Percentiles rank a stretch among this genome's conserved stretches.
Conservation (phyloP, 2,888 invertebrate species). For the Peribatodes rhomboidaria region DNA sequence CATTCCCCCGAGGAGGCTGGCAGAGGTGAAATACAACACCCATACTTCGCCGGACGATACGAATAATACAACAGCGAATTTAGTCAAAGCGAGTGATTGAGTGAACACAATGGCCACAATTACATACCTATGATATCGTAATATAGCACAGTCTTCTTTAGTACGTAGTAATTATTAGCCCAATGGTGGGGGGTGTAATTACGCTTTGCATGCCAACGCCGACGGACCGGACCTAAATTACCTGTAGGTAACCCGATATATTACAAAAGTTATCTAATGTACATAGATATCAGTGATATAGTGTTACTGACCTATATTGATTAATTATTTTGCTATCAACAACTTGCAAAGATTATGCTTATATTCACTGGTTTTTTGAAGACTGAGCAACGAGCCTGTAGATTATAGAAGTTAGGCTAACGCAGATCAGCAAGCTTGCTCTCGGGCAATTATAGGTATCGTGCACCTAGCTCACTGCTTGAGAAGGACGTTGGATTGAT, state of each 20-base stretch:
- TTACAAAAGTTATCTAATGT: constrained; percentile 2
- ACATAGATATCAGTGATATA: constrained; percentile 2
- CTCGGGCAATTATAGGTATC: no score
- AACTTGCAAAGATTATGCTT: constrained; percentile 1
- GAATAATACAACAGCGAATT: no score
- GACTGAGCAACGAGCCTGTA: neutral
- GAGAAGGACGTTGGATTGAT: neutral
- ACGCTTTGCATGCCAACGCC: constrained; percentile 33
- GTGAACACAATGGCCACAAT: no score
- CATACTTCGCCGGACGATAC: no score
- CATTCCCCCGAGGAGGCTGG: no score
- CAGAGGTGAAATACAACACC: no score
- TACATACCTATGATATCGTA: no score
- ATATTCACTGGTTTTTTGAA: neutral
- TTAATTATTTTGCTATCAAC: constrained; percentile 23
- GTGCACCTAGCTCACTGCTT: no score
- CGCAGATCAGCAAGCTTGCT: neutral
- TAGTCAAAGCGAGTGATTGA: no score
- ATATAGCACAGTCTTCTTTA: no score
- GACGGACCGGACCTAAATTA: neutral
- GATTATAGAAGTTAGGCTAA: neutral
- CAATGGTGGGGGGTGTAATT: constrained; percentile 7
- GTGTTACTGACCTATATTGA: constrained; percentile 20
- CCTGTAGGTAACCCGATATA: neutral
- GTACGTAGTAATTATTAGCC: no score